These are phyloP conservation scores for Halichondria panicea DNA, from an alignment of 37 sponge, comb jelly and placozoan species.

Conservation along the genomic window DNA sequence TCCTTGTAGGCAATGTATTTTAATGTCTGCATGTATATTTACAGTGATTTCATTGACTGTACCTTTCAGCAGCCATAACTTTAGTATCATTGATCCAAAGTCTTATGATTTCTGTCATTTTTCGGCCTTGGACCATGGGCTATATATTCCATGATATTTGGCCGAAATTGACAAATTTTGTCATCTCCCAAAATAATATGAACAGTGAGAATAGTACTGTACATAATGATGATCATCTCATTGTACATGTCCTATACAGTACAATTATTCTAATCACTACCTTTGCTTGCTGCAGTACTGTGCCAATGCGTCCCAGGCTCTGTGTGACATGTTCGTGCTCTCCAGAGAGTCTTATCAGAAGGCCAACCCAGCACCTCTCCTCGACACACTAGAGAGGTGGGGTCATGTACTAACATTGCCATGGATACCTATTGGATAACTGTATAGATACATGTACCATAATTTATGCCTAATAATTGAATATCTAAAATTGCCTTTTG, in stretches of 20 bases:
- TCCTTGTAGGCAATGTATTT: not conserved
- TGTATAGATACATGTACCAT: not conserved
- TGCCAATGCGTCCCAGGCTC: constrained; percentile 72
- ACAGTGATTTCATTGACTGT: too few species aligned
- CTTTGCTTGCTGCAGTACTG: constrained; percentile 44
- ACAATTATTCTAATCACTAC: not conserved
- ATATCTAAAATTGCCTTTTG: too few species aligned
- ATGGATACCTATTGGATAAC: not conserved
- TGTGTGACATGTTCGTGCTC: constrained; percentile 79
- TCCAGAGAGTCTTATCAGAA: constrained; percentile 65
- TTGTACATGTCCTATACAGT: not conserved
- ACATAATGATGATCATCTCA: too few species aligned
- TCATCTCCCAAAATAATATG: too few species aligned
- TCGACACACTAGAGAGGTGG: constrained; percentile 54
- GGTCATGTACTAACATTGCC: not conserved
- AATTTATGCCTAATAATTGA: not conserved
- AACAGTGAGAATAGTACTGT: too few species aligned
- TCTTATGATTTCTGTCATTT: too few species aligned
- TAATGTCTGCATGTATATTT: too few species aligned
- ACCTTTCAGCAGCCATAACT: too few species aligned
- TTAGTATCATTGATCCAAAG: too few species aligned
- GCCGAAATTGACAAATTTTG: too few species aligned
- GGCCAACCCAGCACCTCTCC: constrained; percentile 60
- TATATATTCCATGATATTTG: too few species aligned
- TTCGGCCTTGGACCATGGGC: too few species aligned